Evolutionary conservation across 2,888 invertebrate species (phyloP), one percentile per base, ranked within the genome.

Genomic region (Deilephila elpenor): DNA sequence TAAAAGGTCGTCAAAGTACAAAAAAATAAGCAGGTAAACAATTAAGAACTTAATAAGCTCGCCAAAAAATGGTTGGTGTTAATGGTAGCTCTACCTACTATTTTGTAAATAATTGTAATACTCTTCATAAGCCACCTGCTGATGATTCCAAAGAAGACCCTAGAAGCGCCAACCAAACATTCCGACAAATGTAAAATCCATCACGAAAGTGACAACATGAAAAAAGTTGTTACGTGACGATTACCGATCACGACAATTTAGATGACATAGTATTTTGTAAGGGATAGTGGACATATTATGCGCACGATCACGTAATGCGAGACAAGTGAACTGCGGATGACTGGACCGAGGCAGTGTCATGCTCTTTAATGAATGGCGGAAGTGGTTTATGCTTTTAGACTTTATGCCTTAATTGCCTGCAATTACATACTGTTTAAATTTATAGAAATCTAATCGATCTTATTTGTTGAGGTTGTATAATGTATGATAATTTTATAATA

Each of bases 241-340:
- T 6, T 67, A 67, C 67, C 51, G 67, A 67, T 67, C 67, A 51
- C 51, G 67, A 67, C 67, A 51, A 25, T 67, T 51, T 51, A 51
- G 67, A 67, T 25, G 67, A 67, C 51, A 67, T 67, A 44, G 44
- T 64, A 64, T 64, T 56, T 67, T 67, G 51, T 67, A 67, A 67
- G 67, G 67, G 67, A 67, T 62, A 62, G 62, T 51, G 17, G 51
- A 64, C 51, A 67, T 67, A 44, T 51, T 67, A 51, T 67, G 51
- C 67, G 25, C 67, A 20, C 67, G 44, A 51, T 67, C 44, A 67
- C 67, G 44, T 25, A 67, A 51, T 67, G 25, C 44, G 44, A 67
- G 34, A 34, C 34, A 34, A 32, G 62, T 34, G 60, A 62, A 62
- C 34, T 62, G 34, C 62, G 7, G 51, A 51, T 20, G 20, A 51